Conservation (phyloP, 2,888 invertebrate species). For the Scaptomyza tumidula region DNA sequence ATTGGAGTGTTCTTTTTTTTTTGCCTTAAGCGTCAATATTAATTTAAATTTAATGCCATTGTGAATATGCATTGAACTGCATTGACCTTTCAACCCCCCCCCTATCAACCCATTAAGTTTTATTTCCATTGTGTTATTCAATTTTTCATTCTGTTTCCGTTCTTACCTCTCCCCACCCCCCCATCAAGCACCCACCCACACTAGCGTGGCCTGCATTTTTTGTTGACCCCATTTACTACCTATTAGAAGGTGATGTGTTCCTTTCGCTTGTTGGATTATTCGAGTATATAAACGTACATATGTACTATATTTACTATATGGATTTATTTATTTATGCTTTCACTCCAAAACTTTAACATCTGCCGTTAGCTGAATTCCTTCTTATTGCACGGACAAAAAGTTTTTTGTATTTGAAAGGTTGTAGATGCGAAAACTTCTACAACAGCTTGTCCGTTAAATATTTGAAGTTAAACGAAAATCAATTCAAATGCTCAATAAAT, state of each 20-base stretch:
- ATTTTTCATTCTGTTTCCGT: constrained; percentile 44
- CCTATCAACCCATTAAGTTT: neutral
- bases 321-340: neutral
- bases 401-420: constrained; percentile 2
- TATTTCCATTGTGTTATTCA: constrained; percentile 22
- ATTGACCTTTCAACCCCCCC: neutral
- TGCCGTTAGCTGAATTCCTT: constrained; percentile 9
- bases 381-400: neutral
- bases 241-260: constrained; percentile 27
- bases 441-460: neutral
- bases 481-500: neutral
- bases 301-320: neutral
- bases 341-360: constrained; percentile 12
- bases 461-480: constrained; percentile 6
- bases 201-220: constrained; percentile 23
- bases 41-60: constrained; percentile 65
- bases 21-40: constrained; percentile 38
- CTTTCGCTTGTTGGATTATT: constrained; percentile 2
- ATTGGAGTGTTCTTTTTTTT: neutral
- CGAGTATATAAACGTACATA: neutral
- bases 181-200: neutral
- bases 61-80: constrained; percentile 45
- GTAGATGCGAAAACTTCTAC: constrained; percentile 4
- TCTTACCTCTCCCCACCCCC: neutral
- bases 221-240: constrained; percentile 2